Evolutionary conservation across 2,888 invertebrate genomes (phyloP).

Genomic region (Parnassius smintheus): DNA sequence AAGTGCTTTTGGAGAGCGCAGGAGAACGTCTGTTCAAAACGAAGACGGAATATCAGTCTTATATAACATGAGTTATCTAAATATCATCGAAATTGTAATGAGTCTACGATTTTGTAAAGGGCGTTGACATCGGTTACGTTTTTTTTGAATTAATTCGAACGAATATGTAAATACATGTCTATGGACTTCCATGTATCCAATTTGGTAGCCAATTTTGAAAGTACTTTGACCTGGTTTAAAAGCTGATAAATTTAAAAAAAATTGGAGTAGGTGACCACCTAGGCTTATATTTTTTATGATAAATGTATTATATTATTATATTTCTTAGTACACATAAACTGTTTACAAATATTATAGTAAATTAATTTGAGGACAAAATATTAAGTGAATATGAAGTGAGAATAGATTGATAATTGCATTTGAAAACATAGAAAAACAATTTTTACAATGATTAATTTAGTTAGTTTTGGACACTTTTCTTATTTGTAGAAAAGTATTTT

Average conservation of each 20-base stretch:
- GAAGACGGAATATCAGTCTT: constrained; percentile 52
- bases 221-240: not conserved
- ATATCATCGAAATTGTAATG: constrained; percentile 47
- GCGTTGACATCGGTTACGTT: constrained; percentile 36
- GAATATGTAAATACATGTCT: constrained; percentile 34
- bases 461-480: too few relatives aligned
- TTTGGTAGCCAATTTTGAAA: constrained; percentile 14
- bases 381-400: too few relatives aligned
- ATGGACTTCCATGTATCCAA: constrained; percentile 15
- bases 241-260: constrained; percentile 22
- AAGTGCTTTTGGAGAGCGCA: constrained; percentile 26
- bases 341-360: too few relatives aligned
- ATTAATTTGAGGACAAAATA: too few relatives aligned
- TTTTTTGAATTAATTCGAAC: constrained; percentile 30
- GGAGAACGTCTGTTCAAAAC: constrained; percentile 47
- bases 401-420: too few relatives aligned
- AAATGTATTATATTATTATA: too few relatives aligned
- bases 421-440: too few relatives aligned
- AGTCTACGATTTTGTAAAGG: constrained; percentile 38
- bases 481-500: too few relatives aligned
- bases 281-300: too few relatives aligned
- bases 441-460: too few relatives aligned
- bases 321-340: too few relatives aligned
- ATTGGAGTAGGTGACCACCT: too few relatives aligned
- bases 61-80: constrained; percentile 53